Evolutionary conservation across 2,888 invertebrate genomes (phyloP), one percentile per base, ranked within the genome.

Genomic region (Alsophila aescularia): DNA sequence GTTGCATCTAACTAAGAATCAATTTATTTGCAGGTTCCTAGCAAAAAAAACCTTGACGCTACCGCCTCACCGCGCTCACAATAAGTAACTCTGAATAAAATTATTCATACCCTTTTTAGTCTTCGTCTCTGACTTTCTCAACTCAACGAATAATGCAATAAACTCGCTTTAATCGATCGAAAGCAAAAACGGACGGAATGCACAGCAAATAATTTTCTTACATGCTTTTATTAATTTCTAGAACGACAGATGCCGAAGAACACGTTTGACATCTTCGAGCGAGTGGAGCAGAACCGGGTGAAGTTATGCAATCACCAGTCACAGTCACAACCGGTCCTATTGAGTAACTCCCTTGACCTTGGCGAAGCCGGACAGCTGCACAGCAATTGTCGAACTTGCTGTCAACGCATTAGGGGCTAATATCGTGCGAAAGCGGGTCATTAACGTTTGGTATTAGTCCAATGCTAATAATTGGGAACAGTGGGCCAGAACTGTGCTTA

Each of bases 391-490:
- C 75, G 75, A 70, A 73, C 75, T 66, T 83, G 77, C 53, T 59
- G 13, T 44, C 27, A 31, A 54, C 67, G 67, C 67, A 58, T 69
- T 83, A 88, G 72, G 66, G 82, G 55, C 64, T 68, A 80, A 73
- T 78, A 79, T 87, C 70, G 81, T 70, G 58, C 73, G 77, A 62
- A 71, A 62, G 72, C 67, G 67, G 79, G 77, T 80, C 83, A 84
- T 84, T 85, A 85, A 75, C 83, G 78, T 73, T 89, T 89, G 90
- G 85, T 90, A 78, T 77, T 71, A 79, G 87, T 85, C 90, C 90
- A 90, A 90, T 85, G 83, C 78, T 81, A 75, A 79, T 78, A 83
- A 88, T 85, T 80, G 79, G 73, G 87, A 79, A 72, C 82, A 87
- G 79, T 87, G 81, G 88, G 87, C 88, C 87, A 90, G 83, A 82